Conservation (phyloP, 1,140 invertebrate species). For the Mactra quadrangularis region DNA sequence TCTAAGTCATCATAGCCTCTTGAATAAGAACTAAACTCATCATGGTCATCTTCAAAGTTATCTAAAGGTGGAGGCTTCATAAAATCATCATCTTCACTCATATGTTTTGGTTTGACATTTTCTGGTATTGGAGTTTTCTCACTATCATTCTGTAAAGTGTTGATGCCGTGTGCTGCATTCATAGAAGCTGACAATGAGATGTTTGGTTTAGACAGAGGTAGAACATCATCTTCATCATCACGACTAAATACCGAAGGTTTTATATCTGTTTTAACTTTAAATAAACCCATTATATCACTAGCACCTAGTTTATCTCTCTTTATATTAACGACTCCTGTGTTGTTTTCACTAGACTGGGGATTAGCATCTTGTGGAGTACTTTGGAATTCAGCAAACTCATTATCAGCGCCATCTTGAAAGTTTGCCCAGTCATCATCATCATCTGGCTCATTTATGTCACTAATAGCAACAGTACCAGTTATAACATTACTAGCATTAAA, state of each 20-base stretch:
- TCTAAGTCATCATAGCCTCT: constrained; percentile 67
- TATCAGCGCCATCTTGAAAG: constrained; percentile 56
- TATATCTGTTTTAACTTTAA: constrained; percentile 75
- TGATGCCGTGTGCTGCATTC: constrained; percentile 41
- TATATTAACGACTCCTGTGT: constrained; percentile 67
- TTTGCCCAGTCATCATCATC: constrained; percentile 66
- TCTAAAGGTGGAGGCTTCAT: constrained; percentile 67
- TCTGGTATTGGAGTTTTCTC: not conserved
- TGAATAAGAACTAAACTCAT: constrained; percentile 87
- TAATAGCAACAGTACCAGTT: not conserved
- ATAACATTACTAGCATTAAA: not conserved
- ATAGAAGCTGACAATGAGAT: constrained; percentile 11
- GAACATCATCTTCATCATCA: constrained; percentile 50
- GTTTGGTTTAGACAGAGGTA: not conserved
- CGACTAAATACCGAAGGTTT: constrained; percentile 50
- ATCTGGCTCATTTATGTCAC: not conserved
- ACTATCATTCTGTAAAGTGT: not conserved
- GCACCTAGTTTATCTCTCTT: constrained; percentile 75
- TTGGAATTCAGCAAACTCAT: constrained; percentile 21
- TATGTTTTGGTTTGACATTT: constrained; percentile 10
- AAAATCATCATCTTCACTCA: constrained; percentile 65
- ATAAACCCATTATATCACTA: constrained; percentile 75
- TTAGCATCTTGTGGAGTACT: not conserved
- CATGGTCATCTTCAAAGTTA: constrained; percentile 64
- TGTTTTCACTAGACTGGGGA: not conserved